These are phyloP conservation scores for Myrmecophaga tridactyla DNA, from an alignment of 2,113 vertebrate species.

Conservation along the genomic window DNA sequence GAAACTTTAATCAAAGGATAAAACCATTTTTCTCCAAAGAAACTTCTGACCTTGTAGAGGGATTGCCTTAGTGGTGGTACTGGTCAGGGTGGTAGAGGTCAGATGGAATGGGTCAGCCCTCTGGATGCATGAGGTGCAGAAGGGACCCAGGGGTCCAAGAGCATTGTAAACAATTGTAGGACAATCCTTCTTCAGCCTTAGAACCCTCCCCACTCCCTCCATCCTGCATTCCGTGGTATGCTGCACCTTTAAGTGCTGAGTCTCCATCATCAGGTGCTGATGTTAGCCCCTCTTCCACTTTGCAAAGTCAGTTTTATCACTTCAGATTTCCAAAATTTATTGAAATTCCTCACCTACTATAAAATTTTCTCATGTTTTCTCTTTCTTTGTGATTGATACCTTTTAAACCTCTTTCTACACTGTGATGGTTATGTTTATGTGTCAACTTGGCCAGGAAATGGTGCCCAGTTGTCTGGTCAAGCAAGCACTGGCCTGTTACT, in stretches of 20 bases:
- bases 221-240: neutral
- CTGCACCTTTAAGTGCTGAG: too few species aligned
- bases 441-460: too few species aligned
- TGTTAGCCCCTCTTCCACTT: neutral
- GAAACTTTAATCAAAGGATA: neutral
- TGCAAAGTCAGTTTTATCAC: neutral
- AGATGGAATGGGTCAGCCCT: neutral
- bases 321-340: neutral
- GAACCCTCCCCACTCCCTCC: too few species aligned
- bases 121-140: neutral
- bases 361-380: neutral
- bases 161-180: neutral
- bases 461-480: too few species aligned
- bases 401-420: neutral
- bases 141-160: neutral
- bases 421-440: neutral
- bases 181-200: neutral
- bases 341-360: neutral
- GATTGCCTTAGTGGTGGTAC: neutral
- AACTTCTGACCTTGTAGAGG: neutral
- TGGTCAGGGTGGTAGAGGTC: neutral
- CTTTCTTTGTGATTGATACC: neutral
- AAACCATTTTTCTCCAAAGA: neutral
- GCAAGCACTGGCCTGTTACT: too few species aligned
- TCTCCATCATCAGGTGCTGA: neutral